phyloP scores from a whole-genome alignment of 2,113 vertebrate species.

The Prionailurus viverrinus region DNA sequence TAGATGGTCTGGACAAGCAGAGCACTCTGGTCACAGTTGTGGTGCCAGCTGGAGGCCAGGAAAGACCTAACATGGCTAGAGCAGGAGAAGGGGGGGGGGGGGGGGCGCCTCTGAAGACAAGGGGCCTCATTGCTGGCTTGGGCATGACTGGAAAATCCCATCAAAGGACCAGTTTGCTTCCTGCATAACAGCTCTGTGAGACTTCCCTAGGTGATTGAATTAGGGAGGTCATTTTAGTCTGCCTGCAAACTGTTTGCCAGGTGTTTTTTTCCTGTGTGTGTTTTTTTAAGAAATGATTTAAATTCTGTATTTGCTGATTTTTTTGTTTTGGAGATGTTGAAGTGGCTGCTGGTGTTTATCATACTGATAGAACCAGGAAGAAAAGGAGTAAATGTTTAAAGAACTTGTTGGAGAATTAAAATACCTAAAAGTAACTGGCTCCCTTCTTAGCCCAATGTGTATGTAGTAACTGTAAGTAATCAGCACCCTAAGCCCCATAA shows the following conservation, averaged over 20 bases:
- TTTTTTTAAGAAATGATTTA: background rate
- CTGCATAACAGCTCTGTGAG: background rate
- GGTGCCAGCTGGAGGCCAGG: constrained; percentile 5
- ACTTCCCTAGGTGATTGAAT: background rate
- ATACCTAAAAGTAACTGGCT: background rate
- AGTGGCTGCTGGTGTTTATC: background rate
- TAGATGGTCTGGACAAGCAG: background rate
- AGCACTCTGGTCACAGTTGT: background rate
- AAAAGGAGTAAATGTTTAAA: background rate
- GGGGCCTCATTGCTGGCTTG: constrained; percentile 12
- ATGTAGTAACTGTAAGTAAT: background rate
- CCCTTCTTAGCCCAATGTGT: background rate
- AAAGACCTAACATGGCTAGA: background rate
- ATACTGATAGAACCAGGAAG: background rate
- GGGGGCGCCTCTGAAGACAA: background rate
- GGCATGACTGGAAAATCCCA: constrained; percentile 58
- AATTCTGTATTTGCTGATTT: background rate
- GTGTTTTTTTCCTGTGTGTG: background rate
- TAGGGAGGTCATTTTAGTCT: background rate
- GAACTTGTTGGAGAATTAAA: background rate
- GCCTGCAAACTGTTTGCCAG: background rate
- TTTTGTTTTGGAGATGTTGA: background rate
- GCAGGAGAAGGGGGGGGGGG: background rate
- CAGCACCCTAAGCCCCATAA: background rate
- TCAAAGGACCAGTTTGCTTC: background rate